A percentile compares a stretch with the other conserved stretches of the same genome.
These are phyloP conservation scores for Chiloscyllium plagiosum DNA, from an alignment of 2,113 vertebrate species.

Conservation along the genomic window DNA sequence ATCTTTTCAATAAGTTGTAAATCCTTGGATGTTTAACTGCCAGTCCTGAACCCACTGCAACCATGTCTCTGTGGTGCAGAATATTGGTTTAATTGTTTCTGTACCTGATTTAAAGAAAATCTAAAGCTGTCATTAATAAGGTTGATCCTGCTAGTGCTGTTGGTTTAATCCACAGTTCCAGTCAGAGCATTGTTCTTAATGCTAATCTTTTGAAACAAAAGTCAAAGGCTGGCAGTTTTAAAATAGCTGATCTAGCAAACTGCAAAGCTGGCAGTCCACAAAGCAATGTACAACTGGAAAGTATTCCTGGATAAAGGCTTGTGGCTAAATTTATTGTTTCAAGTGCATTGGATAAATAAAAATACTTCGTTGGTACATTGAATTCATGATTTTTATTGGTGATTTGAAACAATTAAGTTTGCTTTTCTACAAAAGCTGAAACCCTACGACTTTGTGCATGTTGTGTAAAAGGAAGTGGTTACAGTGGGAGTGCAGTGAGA, in stretches of 20 bases:
- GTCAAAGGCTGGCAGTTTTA: background rate
- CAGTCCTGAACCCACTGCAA: too few relatives aligned
- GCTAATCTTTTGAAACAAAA: background rate
- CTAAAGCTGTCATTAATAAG: background rate
- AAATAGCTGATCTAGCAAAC: background rate
- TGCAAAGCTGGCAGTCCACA: background rate
- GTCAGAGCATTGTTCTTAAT: background rate
- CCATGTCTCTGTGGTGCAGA: background rate
- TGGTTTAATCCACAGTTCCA: background rate
- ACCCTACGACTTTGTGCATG: background rate
- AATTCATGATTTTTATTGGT: background rate
- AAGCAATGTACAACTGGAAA: background rate
- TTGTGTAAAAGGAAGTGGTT: background rate
- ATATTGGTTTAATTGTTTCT: background rate
- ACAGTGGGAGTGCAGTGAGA: background rate
- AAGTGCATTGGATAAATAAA: conserved; percentile 1
- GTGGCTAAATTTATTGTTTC: background rate
- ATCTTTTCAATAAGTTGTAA: too few relatives aligned
- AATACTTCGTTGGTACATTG: background rate
- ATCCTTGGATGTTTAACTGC: too few relatives aligned
- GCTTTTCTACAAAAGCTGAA: background rate
- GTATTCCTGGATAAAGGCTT: background rate
- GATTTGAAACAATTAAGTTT: background rate
- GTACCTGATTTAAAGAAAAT: background rate
- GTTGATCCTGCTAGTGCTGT: background rate